These are phyloP conservation scores for Hycleus cichorii DNA, from an alignment of 1,140 invertebrate species.

Conservation along the genomic window DNA sequence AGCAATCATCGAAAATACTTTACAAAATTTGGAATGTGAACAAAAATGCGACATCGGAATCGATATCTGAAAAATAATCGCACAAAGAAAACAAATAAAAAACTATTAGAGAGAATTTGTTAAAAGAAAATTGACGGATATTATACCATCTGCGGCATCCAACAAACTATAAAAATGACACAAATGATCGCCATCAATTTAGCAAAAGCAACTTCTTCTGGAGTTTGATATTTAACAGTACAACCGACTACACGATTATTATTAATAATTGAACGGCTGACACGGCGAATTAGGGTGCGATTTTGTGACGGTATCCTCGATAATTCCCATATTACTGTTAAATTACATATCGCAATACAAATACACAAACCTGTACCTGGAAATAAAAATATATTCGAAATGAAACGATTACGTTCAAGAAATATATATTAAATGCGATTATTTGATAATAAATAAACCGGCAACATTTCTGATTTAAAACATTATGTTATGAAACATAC, in stretches of 20 bases:
- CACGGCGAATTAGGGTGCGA: constrained; percentile 45
- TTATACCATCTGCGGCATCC: constrained; percentile 77
- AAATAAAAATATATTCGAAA: constrained; percentile 1
- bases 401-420: too few species aligned
- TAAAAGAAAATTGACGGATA: not conserved
- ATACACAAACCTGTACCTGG: constrained; percentile 64
- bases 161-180: constrained; percentile 73
- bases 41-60: constrained; percentile 56
- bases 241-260: constrained; percentile 36
- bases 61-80: constrained; percentile 50
- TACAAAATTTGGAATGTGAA: constrained; percentile 32
- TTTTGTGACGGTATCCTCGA: constrained; percentile 52
- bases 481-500: too few species aligned
- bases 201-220: constrained; percentile 75
- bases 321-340: constrained; percentile 71
- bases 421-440: too few species aligned
- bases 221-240: constrained; percentile 48
- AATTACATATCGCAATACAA: constrained; percentile 72
- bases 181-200: constrained; percentile 75
- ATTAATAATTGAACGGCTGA: constrained; percentile 47
- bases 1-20: constrained; percentile 51
- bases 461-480: too few species aligned
- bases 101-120: not conserved
- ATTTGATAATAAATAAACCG: too few species aligned
- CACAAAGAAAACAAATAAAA: constrained; percentile 6